A percentile compares a stretch with the other conserved stretches of the same genome.
Conservation (phyloP, 2,888 invertebrate genomes). For the Heliconius ethilla region DNA sequence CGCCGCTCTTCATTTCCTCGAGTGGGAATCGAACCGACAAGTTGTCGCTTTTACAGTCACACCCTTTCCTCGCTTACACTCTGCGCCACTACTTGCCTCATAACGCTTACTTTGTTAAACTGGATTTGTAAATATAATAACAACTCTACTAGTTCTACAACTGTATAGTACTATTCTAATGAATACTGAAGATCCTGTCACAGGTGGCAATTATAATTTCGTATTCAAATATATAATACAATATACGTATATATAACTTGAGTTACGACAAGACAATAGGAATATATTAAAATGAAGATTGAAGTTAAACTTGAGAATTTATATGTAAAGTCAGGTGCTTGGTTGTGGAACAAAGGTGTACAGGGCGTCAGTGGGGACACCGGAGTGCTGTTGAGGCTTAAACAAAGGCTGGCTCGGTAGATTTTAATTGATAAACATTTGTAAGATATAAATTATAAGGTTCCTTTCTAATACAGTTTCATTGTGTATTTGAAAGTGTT, state of each 20-base stretch:
- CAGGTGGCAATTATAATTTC: neutral
- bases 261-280: neutral
- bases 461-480: neutral
- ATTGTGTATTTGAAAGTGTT: neutral
- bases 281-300: slow-evolving; percentile 2
- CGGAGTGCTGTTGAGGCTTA: neutral
- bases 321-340: slow-evolving; percentile 19
- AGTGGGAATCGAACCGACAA: no score
- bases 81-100: no score
- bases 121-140: no score
- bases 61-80: no score
- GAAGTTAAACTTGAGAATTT: slow-evolving; percentile 2
- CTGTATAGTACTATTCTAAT: no score
- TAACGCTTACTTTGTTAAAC: no score
- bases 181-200: neutral
- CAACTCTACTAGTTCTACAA: no score
- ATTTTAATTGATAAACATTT: slow-evolving; percentile 12
- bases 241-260: neutral
- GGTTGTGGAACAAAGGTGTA: slow-evolving; percentile 1
- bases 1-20: no score
- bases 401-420: neutral
- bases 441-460: neutral
- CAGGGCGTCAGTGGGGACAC: neutral
- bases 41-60: no score
- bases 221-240: neutral